Conservation (phyloP, 2,797 vertebrate species). For the Sus cebifrons region DNA sequence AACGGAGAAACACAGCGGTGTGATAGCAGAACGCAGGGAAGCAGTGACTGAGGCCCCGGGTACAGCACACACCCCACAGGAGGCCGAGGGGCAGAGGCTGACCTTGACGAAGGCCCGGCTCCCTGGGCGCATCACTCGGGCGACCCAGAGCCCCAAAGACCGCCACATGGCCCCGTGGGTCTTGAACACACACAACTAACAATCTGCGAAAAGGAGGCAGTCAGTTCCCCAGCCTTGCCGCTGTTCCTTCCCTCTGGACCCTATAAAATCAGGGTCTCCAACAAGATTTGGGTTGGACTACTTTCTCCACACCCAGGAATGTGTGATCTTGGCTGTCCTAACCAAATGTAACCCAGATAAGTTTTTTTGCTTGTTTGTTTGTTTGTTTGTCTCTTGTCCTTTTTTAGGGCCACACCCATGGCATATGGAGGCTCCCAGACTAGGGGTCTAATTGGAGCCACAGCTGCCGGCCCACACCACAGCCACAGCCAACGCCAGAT, state of each 20-base stretch:
- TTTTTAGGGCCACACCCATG: too few species aligned
- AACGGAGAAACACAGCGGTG: conserved; percentile 82
- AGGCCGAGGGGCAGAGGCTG: background rate
- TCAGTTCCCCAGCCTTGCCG: fast-evolving
- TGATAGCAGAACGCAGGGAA: conserved; percentile 1
- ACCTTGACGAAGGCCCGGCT: background rate
- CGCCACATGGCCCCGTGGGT: background rate
- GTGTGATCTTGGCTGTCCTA: background rate
- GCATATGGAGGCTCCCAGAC: too few species aligned
- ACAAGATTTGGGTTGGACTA: background rate
- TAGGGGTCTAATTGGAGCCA: too few species aligned
- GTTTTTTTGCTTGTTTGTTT: too few species aligned
- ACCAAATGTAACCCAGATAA: background rate
- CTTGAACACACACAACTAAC: background rate
- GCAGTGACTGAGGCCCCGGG: background rate
- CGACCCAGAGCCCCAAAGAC: conserved; percentile 62
- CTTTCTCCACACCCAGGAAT: background rate
- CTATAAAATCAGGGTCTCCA: background rate
- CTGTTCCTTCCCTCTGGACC: background rate
- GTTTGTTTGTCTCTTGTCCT: too few species aligned
- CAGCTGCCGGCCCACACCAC: too few species aligned
- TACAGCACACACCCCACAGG: fast-evolving
- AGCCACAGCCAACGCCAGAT: too few species aligned
- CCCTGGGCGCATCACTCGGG: background rate
- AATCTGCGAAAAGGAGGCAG: background rate